These are phyloP conservation scores for Anableps anableps DNA, from an alignment of 2,797 vertebrate species.

Conservation along the genomic window DNA sequence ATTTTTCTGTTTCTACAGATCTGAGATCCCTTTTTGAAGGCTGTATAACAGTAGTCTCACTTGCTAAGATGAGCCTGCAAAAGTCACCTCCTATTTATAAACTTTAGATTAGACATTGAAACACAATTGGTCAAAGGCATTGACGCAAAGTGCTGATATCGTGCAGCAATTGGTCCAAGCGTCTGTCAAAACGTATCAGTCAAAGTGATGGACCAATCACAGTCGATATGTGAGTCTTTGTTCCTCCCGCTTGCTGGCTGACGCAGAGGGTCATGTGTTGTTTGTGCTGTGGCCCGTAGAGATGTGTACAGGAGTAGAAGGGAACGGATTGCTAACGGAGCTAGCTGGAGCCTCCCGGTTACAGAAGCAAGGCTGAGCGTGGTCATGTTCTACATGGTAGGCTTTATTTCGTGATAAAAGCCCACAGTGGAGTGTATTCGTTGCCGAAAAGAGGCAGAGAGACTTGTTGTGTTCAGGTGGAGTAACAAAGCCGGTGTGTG, in stretches of 20 bases:
- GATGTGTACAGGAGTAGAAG: conserved; percentile 81
- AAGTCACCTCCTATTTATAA: conserved; percentile 58
- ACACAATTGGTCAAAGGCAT: conserved; percentile 56
- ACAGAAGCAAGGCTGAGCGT: conserved; percentile 69
- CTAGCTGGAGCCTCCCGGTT: conserved; percentile 76
- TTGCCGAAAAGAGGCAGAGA: conserved; percentile 27
- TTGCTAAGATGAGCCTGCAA: conserved; percentile 27
- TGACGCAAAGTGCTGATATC: conserved; percentile 60
- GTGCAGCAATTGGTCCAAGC: conserved; percentile 20
- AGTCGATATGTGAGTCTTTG: background rate
- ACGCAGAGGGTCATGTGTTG: conserved; percentile 89
- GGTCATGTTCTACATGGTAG: conserved; percentile 78
- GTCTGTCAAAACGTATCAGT: conserved; percentile 6
- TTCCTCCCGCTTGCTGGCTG: conserved; percentile 62
- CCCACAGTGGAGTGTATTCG: conserved; percentile 37
- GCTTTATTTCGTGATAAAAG: conserved; percentile 65
- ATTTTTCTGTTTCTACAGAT: background rate
- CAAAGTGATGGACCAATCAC: conserved; percentile 56
- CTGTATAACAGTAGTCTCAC: background rate
- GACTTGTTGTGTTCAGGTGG: conserved; percentile 47
- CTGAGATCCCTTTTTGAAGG: background rate
- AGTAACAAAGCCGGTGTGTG: conserved; percentile 55
- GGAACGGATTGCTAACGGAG: conserved; percentile 75
- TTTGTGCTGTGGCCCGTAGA: conserved; percentile 88
- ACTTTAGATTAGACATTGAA: conserved; percentile 47